These are phyloP conservation scores for Camponotus vicinus DNA, from an alignment of 1,140 invertebrate genomes.

Conservation along the genomic window DNA sequence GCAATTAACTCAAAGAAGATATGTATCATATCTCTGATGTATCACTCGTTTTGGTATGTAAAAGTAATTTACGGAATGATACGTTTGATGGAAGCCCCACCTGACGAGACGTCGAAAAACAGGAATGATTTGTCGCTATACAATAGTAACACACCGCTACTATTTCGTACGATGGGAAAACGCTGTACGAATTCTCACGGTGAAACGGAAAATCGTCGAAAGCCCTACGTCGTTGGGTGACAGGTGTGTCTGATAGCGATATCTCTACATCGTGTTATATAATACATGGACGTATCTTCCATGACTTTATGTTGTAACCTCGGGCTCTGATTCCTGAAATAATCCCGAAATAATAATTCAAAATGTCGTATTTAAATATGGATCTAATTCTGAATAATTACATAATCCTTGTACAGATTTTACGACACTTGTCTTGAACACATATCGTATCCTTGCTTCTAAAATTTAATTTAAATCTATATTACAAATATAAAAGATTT, in stretches of 20 bases:
- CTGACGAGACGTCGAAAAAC: slow-evolving; percentile 19
- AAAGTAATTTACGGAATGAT: slow-evolving; percentile 27
- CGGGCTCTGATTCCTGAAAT: slow-evolving; percentile 17
- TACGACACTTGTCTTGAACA: background rate
- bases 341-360: background rate
- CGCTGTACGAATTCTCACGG: slow-evolving; percentile 53
- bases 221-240: slow-evolving; percentile 53
- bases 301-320: background rate
- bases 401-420: background rate
- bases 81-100: slow-evolving; percentile 29
- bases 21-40: background rate
- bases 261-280: slow-evolving; percentile 33
- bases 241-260: slow-evolving; percentile 66
- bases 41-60: slow-evolving; percentile 1
- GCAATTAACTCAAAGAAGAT: background rate
- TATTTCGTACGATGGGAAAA: slow-evolving; percentile 66
- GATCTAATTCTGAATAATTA: background rate
- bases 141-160: slow-evolving; percentile 38
- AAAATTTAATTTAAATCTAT: slow-evolving; percentile 5
- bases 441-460: background rate
- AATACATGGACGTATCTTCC: slow-evolving; percentile 3
- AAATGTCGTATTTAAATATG: background rate
- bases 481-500: background rate
- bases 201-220: slow-evolving; percentile 56
- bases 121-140: slow-evolving; percentile 63